These are phyloP conservation scores for Eptatretus burgeri DNA, from an alignment of 2,113 vertebrate genomes.

Conservation along the genomic window DNA sequence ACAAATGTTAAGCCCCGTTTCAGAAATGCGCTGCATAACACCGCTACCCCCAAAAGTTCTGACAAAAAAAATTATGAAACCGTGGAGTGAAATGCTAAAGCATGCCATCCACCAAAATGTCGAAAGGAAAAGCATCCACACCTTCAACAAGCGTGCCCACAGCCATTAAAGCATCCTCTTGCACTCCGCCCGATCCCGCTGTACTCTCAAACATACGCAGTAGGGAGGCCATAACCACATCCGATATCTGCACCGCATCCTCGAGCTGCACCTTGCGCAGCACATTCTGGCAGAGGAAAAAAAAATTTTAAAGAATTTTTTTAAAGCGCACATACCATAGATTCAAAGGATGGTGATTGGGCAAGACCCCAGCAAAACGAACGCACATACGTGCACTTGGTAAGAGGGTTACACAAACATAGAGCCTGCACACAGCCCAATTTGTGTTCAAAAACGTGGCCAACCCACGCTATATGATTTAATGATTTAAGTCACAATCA, in stretches of 20 bases:
- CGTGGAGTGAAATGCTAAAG: too few relatives aligned
- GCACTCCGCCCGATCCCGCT: conserved; percentile 57
- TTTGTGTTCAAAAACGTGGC: neutral
- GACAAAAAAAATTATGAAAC: too few relatives aligned
- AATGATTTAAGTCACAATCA: too few relatives aligned
- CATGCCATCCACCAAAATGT: too few relatives aligned
- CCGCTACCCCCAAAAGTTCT: neutral
- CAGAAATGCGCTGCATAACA: neutral
- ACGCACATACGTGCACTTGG: too few relatives aligned
- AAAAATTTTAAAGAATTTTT: too few relatives aligned
- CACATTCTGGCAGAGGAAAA: conserved; percentile 32
- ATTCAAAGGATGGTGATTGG: neutral
- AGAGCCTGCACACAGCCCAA: neutral
- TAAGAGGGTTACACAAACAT: neutral
- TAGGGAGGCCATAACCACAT: conserved; percentile 85
- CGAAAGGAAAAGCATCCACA: conserved; percentile 13
- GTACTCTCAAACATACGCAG: conserved; percentile 95
- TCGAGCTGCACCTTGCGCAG: conserved; percentile 76
- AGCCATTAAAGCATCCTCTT: conserved; percentile 90
- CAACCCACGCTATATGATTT: neutral
- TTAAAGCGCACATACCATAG: neutral
- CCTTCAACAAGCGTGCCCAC: conserved; percentile 92
- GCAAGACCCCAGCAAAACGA: neutral
- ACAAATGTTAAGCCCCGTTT: too few relatives aligned
- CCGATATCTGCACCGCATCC: conserved; percentile 82